Conservation (phyloP, 2,888 invertebrate genomes). For the Oligia strigilis region DNA sequence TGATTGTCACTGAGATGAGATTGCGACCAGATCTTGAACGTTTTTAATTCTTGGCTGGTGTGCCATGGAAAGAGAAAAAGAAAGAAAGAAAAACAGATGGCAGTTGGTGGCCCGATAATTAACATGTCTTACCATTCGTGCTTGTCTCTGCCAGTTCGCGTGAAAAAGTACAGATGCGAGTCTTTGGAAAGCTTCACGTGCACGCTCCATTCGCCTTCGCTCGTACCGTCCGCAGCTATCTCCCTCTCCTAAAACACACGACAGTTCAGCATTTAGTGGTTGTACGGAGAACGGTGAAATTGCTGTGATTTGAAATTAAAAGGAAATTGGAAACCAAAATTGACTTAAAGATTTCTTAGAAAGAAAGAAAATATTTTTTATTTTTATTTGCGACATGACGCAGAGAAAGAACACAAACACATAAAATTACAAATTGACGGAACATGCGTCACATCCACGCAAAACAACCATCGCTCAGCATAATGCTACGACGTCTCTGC, state of each 20-base stretch:
- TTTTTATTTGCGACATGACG: not conserved
- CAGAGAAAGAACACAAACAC: too few relatives aligned
- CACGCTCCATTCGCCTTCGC: slow-evolving; percentile 86
- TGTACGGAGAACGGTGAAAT: not conserved
- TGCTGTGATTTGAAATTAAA: too few relatives aligned
- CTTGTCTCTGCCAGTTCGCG: slow-evolving; percentile 96
- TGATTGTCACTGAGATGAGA: too few relatives aligned
- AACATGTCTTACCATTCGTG: slow-evolving; percentile 94
- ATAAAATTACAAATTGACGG: not conserved
- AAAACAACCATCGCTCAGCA: not conserved
- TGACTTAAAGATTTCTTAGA: too few relatives aligned
- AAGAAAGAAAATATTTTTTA: too few relatives aligned
- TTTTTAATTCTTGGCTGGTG: too few relatives aligned
- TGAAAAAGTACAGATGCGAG: slow-evolving; percentile 84
- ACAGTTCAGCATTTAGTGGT: not conserved
- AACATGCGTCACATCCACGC: not conserved
- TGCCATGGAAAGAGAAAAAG: not conserved
- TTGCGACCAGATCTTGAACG: too few relatives aligned
- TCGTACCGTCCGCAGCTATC: slow-evolving; percentile 75
- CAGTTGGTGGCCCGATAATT: not conserved
- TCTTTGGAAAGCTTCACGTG: slow-evolving; percentile 82
- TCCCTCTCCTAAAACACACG: slow-evolving; percentile 77
- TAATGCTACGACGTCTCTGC: not conserved
- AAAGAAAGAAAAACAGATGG: not conserved
- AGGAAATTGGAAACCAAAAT: too few relatives aligned